phyloP scores from a whole-genome alignment of 2,888 invertebrate species.

The Schrankia costaestrigalis region DNA sequence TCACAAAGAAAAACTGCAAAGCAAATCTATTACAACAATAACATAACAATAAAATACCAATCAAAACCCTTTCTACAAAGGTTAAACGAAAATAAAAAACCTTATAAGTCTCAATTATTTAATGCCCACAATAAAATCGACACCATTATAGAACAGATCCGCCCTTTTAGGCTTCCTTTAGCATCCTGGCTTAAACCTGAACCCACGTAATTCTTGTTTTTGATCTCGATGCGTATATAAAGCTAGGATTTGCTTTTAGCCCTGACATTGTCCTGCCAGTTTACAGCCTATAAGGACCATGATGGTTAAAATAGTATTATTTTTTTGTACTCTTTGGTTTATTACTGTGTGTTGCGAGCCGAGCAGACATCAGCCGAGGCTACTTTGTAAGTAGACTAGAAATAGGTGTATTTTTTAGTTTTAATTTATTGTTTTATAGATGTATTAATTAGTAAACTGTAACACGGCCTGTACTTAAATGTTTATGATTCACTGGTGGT shows the following conservation, averaged over 20 bases:
- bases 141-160: conserved; percentile 47
- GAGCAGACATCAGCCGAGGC: conserved; percentile 13
- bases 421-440: too few species aligned
- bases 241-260: conserved; percentile 64
- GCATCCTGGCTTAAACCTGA: conserved; percentile 66
- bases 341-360: conserved; percentile 19
- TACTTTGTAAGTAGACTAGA: conserved; percentile 22
- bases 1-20: too few species aligned
- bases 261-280: conserved; percentile 72
- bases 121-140: conserved; percentile 15
- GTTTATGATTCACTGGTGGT: too few species aligned
- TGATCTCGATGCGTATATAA: conserved; percentile 65
- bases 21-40: too few species aligned
- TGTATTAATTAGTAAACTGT: too few species aligned
- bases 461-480: too few species aligned
- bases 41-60: too few species aligned
- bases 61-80: too few species aligned
- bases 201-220: conserved; percentile 71
- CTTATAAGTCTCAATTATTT: conserved; percentile 17
- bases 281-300: conserved; percentile 39
- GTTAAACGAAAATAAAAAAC: conserved; percentile 12
- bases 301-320: conserved; percentile 45
- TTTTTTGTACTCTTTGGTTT: conserved; percentile 37
- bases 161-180: conserved; percentile 69
- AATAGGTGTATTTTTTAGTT: too few species aligned